A percentile compares a stretch with the other conserved stretches of the same genome.
These are phyloP conservation scores for Columbina picui DNA, from an alignment of 2,113 vertebrate species.

Conservation along the genomic window DNA sequence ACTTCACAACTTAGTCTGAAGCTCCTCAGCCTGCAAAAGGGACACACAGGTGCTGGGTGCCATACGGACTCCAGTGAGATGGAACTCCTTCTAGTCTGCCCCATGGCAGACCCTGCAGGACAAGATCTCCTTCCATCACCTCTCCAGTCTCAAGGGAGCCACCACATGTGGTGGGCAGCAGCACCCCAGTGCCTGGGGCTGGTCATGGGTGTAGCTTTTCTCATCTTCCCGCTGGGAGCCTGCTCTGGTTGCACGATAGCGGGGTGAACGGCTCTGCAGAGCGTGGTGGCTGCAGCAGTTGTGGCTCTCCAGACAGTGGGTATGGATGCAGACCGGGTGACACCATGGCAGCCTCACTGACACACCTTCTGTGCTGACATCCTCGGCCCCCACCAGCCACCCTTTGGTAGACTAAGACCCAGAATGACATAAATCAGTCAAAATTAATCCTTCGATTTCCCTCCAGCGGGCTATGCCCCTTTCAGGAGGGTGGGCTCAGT, in stretches of 20 bases:
- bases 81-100: neutral
- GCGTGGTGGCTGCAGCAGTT: neutral
- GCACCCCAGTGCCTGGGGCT: neutral
- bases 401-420: neutral
- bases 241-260: neutral
- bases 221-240: neutral
- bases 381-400: neutral
- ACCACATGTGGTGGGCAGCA: neutral
- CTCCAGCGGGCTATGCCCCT: rapidly evolving
- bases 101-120: neutral
- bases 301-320: neutral
- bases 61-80: rapidly evolving
- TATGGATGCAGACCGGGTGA: neutral
- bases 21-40: neutral
- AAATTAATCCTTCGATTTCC: neutral
- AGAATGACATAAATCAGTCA: neutral
- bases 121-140: neutral
- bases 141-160: neutral
- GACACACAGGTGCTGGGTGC: neutral
- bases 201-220: neutral
- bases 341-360: neutral
- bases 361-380: neutral
- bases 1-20: neutral
- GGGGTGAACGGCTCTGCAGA: neutral
- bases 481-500: neutral